Evolutionary conservation across 2,797 vertebrate species (phyloP).

Genomic region (Ataeniobius toweri): DNA sequence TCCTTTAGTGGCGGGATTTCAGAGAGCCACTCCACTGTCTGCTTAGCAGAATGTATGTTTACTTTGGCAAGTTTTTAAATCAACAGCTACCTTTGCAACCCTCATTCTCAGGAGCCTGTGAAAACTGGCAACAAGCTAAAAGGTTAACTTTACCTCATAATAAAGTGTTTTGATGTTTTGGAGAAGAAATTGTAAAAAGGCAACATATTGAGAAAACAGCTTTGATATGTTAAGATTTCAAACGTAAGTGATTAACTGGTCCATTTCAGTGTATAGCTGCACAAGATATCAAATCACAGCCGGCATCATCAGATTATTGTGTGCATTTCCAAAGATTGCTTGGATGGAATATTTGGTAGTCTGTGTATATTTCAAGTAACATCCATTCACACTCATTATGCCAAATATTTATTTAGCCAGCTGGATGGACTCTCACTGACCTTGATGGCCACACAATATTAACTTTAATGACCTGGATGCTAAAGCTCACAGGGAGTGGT

Average conservation of each 20-base stretch:
- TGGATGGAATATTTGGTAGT: background rate
- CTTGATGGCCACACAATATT: background rate
- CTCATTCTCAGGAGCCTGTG: background rate
- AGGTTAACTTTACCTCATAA: background rate
- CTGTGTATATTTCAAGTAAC: background rate
- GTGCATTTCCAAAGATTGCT: background rate
- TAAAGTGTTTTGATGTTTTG: background rate
- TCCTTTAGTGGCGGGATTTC: background rate
- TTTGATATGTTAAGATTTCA: background rate
- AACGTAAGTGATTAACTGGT: background rate
- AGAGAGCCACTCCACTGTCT: background rate
- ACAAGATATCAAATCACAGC: background rate
- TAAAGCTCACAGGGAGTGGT: background rate
- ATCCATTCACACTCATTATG: background rate
- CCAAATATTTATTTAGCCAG: background rate
- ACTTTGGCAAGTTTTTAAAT: background rate
- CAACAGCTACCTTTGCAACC: background rate
- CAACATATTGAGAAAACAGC: background rate
- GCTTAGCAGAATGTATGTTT: background rate
- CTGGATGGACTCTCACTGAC: background rate
- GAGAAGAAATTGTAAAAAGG: background rate
- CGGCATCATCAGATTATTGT: background rate
- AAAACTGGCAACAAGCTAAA: background rate
- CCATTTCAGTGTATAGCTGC: background rate
- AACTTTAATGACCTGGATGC: background rate